Evolutionary conservation across 1,140 invertebrate genomes (phyloP).

Genomic region (Delia radicum): DNA sequence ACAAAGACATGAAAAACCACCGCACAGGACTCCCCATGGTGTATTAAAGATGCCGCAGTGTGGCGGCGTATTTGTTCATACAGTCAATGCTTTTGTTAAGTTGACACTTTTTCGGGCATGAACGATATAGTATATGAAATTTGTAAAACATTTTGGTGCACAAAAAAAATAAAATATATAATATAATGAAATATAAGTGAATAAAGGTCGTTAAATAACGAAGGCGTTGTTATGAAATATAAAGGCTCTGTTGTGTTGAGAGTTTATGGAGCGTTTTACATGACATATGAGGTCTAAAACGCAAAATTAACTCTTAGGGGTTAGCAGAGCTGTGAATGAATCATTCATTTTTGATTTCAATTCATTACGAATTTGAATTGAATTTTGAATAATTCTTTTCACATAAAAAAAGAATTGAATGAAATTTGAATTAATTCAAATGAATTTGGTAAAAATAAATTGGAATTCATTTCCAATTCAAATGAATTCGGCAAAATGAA

Average conservation of each 20-base stretch:
- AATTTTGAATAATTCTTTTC: too few species aligned
- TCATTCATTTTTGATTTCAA: too few species aligned
- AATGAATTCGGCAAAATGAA: too few species aligned
- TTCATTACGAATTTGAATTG: too few species aligned
- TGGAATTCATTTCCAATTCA: too few species aligned
- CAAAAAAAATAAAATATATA: not conserved
- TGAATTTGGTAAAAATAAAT: too few species aligned
- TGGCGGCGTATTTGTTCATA: slow-evolving; percentile 50
- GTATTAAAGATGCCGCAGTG: slow-evolving; percentile 53
- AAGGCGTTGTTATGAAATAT: not conserved
- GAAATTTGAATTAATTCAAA: too few species aligned
- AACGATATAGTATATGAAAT: slow-evolving; percentile 35
- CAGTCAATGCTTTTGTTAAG: slow-evolving; percentile 53
- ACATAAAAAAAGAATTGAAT: too few species aligned
- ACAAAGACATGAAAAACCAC: slow-evolving; percentile 54
- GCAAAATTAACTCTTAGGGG: not conserved
- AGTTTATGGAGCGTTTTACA: not conserved
- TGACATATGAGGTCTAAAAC: not conserved
- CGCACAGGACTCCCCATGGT: slow-evolving; percentile 51
- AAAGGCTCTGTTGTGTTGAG: too few species aligned
- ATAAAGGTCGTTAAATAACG: too few species aligned
- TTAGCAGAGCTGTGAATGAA: too few species aligned
- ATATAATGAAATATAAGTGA: slow-evolving; percentile 35
- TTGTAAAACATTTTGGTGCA: not conserved
- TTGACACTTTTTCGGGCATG: slow-evolving; percentile 56